Percentiles rank a stretch among this genome's conserved stretches.
phyloP scores from a whole-genome alignment of 2,888 invertebrate genomes.

The Pristionchus entomophagus region DNA sequence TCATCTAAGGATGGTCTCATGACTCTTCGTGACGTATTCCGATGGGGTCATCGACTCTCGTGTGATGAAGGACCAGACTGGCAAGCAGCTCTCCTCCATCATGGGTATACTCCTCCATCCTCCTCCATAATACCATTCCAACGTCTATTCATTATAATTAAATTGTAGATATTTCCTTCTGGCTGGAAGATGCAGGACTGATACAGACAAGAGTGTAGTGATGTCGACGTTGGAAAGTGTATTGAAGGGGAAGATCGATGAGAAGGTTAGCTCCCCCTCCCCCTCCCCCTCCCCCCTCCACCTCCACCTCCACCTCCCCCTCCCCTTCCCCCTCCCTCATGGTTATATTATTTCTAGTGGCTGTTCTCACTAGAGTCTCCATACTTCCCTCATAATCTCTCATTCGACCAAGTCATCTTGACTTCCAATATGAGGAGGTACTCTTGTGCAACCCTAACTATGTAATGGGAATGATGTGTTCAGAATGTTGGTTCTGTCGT shows the following conservation, averaged over 20 bases:
- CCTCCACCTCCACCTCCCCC: too few species aligned
- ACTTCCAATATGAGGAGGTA: constrained; percentile 87
- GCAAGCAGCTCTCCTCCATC: constrained; percentile 91
- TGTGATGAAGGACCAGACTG: constrained; percentile 59
- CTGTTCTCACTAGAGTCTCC: constrained; percentile 67
- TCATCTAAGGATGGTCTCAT: constrained; percentile 70
- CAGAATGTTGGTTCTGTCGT: constrained; percentile 81
- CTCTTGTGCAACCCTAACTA: background rate
- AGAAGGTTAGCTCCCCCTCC: background rate
- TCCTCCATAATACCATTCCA: background rate
- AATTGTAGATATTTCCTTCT: constrained; percentile 86
- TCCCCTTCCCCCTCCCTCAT: too few species aligned
- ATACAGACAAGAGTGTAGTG: constrained; percentile 88
- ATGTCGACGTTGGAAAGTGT: constrained; percentile 73
- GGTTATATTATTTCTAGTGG: constrained; percentile 36
- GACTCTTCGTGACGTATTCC: constrained; percentile 70
- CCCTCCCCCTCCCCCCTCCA: too few species aligned
- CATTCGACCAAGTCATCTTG: constrained; percentile 90
- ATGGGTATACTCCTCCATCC: constrained; percentile 79
- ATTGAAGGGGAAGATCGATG: constrained; percentile 55
- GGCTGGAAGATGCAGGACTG: constrained; percentile 90
- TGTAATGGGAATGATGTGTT: background rate
- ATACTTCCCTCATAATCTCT: constrained; percentile 67
- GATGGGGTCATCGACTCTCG: constrained; percentile 70
- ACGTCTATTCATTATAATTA: background rate